Conservation (phyloP, 1,140 invertebrate genomes). For the Rhopalosiphum maidis region DNA sequence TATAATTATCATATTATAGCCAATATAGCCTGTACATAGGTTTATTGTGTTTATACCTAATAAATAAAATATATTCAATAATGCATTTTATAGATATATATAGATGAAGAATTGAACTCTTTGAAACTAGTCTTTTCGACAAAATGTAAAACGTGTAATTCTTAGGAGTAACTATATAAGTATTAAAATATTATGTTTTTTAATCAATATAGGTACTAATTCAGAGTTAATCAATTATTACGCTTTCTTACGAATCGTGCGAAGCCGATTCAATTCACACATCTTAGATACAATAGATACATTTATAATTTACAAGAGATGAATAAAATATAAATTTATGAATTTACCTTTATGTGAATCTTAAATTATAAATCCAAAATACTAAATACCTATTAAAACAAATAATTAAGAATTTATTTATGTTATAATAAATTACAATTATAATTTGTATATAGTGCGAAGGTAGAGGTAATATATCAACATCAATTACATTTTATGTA, state of each 20-base stretch:
- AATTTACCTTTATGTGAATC: background rate
- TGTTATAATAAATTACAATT: background rate
- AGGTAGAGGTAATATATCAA: too few species aligned
- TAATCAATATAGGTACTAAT: background rate
- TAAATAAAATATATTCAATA: too few species aligned
- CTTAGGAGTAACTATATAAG: background rate
- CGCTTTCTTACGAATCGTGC: constrained; percentile 17
- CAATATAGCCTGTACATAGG: too few species aligned
- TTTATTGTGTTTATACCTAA: too few species aligned
- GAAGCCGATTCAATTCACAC: background rate
- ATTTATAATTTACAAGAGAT: background rate
- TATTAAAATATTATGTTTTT: constrained; percentile 16
- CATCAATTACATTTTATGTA: background rate
- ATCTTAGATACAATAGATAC: background rate
- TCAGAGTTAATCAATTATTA: constrained; percentile 14
- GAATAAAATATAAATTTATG: too few species aligned
- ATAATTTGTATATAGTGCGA: background rate
- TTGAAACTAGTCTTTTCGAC: background rate
- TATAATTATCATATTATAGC: too few species aligned
- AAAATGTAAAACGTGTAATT: constrained; percentile 14
- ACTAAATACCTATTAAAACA: background rate
- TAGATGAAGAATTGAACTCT: background rate
- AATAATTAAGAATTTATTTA: background rate
- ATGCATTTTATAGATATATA: too few species aligned
- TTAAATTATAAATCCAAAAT: background rate